Evolutionary conservation across 2,797 vertebrate species (phyloP).

Genomic region (Catostomus latipinnis): DNA sequence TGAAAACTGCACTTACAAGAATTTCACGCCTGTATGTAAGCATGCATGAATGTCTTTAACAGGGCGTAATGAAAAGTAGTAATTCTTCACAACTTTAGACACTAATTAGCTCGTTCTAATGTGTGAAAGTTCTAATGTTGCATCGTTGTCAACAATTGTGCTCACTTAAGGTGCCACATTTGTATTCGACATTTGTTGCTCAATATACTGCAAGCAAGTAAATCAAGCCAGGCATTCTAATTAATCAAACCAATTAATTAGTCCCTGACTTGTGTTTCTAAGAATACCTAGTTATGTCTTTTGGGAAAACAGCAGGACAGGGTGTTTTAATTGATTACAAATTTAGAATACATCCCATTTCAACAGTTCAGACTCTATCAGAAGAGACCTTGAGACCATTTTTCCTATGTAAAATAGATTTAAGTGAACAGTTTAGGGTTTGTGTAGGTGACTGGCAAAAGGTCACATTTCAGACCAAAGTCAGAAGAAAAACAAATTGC

Average conservation of each 20-base stretch:
- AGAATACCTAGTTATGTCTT: neutral
- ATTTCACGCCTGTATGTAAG: slow-evolving; percentile 87
- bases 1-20: slow-evolving; percentile 81
- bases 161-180: neutral
- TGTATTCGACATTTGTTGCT: neutral
- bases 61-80: neutral
- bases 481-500: too few species aligned
- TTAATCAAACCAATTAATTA: slow-evolving; percentile 1
- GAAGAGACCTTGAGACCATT: neutral
- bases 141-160: neutral
- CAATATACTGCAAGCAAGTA: neutral
- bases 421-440: too few species aligned
- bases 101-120: neutral
- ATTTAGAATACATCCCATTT: neutral
- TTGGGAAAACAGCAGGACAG: neutral
- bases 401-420: neutral
- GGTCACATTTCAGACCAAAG: too few species aligned
- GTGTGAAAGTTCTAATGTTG: slow-evolving; percentile 64
- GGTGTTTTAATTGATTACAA: slow-evolving; percentile 7
- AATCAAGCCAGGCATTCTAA: slow-evolving; percentile 9
- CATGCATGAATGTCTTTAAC: slow-evolving; percentile 7
- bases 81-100: neutral
- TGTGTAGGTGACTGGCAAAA: neutral
- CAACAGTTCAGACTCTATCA: neutral
- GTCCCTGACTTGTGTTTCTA: neutral